A percentile compares a stretch with the other conserved stretches of the same genome.
Evolutionary conservation across 2,888 invertebrate genomes (phyloP).

Genomic region (Amphipyra tragopoginis): DNA sequence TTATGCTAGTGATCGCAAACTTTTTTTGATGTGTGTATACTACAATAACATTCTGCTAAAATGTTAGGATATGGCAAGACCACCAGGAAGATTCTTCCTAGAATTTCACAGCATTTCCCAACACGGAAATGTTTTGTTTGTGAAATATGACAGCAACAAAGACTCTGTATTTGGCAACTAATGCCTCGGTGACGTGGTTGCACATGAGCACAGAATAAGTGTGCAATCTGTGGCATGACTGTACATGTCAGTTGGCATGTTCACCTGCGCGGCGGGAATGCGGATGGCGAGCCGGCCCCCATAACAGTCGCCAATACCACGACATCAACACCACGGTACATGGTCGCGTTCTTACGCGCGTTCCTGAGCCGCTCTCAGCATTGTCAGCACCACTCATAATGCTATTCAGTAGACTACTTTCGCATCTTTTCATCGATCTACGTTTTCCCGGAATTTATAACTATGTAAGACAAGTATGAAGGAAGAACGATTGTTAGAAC

Average conservation of each 20-base stretch:
- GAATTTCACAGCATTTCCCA: background rate
- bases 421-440: constrained; percentile 1
- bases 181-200: constrained; percentile 3
- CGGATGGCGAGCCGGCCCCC: constrained; percentile 18
- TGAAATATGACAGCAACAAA: background rate
- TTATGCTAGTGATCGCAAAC: no score
- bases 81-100: background rate
- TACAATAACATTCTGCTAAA: background rate
- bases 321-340: background rate
- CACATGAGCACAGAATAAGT: background rate
- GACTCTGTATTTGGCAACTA: constrained; percentile 17
- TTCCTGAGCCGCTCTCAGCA: background rate
- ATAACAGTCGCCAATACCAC: background rate
- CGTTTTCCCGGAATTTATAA: background rate
- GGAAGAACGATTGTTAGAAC: constrained; percentile 8
- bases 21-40: no score
- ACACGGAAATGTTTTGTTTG: constrained; percentile 4
- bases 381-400: background rate
- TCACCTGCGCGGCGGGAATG: constrained; percentile 23
- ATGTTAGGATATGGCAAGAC: background rate
- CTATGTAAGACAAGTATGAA: constrained; percentile 8
- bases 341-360: constrained; percentile 1
- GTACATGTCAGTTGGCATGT: constrained; percentile 21
- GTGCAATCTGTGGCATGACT: constrained; percentile 5
- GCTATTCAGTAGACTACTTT: background rate